These are phyloP conservation scores for Montipora capricornis DNA, from an alignment of 64 coral and sea anemone species.

Conservation along the genomic window DNA sequence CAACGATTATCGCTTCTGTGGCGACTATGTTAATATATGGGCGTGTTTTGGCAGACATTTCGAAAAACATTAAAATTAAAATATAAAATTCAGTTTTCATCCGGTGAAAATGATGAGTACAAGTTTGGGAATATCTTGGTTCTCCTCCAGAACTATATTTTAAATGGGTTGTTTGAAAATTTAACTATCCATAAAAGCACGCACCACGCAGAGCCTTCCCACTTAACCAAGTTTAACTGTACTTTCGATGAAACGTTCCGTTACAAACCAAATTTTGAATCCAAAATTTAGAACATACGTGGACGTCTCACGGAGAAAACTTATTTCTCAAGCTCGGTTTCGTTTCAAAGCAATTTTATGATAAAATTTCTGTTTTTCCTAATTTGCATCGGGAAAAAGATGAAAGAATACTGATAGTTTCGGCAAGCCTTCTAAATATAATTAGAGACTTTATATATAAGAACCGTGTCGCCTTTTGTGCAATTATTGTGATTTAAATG, in stretches of 20 bases:
- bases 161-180: not conserved
- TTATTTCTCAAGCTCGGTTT: not conserved
- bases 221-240: too few relatives aligned
- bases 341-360: not conserved
- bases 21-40: not conserved
- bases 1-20: not conserved
- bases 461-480: slow-evolving; percentile 5
- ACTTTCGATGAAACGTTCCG: not conserved
- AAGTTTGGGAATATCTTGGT: not conserved
- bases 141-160: not conserved
- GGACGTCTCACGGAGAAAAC: not conserved
- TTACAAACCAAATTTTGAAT: too few relatives aligned
- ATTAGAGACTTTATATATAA: slow-evolving; percentile 21
- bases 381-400: not conserved
- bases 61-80: not conserved
- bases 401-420: slow-evolving; percentile 7
- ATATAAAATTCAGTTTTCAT: not conserved
- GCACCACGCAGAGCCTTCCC: too few relatives aligned
- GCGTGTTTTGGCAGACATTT: slow-evolving; percentile 5
- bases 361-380: not conserved
- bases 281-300: too few relatives aligned
- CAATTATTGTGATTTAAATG: slow-evolving; percentile 15
- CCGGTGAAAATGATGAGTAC: not conserved
- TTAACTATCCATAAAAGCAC: too few relatives aligned
- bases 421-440: slow-evolving; percentile 32